Base-by-base conservation (phyloP, 2,888 invertebrate species). In the Selenia dentaria region DNA sequence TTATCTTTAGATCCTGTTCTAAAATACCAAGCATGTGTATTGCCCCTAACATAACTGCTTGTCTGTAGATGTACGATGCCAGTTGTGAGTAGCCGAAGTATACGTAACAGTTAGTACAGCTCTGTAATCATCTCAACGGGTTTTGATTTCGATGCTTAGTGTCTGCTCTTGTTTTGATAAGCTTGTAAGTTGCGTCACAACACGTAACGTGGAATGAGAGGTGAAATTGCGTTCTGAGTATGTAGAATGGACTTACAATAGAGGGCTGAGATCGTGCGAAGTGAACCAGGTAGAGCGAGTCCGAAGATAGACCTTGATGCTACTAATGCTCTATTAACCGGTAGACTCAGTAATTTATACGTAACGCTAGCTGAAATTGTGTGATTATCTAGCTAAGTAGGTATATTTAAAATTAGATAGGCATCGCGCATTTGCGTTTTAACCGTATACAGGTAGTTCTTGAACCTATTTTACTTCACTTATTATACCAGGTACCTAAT, bases 161-260 rank as follows among this genome's bases (percentile, higher is more conserved):
- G 29, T 36, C 47, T 41, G 37, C 47, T 42, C 59, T 61, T 64
- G 66, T 65, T 72, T 69, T 64, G 67, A 62, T 70, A 60, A 63
- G 62, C 57, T 59, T 54, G 39, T 51, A 48, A 54, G 57, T 75
- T 71, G 59, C 68, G 59, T 73, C 67, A 72, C 45, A 31, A 22
- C 52, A 54, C 47, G 45, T 57, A 54, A 61, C 57, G 41, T 41
- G 55, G 53, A 64, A 57, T 47, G 28, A 42, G 37, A 20, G 41
- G 56, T 39, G 59, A 41, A 37, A 47, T 45, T 35, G 49, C 39
- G 51, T 45, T 39, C 37, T 35, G 31, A 42, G 39, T 41, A 51
- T 43, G 42, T 35, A 8, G 12, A 14, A 35, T 35, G 16, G 6
- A 5, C 6, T 31, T 16, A 24, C 9, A 22, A 18, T 26, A 33